Evolutionary conservation across 2,113 vertebrate genomes (phyloP).

Genomic region (Gasterosteus nipponicus): DNA sequence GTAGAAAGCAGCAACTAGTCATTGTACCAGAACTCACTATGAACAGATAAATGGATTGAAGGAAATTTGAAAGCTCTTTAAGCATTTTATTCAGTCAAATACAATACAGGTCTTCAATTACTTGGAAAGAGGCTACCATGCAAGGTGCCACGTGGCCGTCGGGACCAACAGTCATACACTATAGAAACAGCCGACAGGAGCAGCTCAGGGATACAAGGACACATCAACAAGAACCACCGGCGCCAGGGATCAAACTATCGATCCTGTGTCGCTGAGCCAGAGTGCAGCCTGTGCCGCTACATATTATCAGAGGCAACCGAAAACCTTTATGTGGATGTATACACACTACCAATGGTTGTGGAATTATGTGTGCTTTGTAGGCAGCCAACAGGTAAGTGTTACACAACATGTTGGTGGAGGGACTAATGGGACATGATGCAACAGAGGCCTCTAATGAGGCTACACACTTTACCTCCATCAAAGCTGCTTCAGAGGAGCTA

Average conservation of each 20-base stretch:
- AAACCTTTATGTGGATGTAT: background rate
- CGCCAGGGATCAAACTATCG: background rate
- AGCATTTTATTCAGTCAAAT: background rate
- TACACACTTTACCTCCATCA: too few relatives aligned
- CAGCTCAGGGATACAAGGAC: background rate
- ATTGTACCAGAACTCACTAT: background rate
- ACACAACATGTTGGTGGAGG: background rate
- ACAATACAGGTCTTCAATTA: background rate
- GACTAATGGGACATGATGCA: background rate
- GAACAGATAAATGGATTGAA: background rate
- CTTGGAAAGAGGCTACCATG: constrained; percentile 1
- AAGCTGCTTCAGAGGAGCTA: too few relatives aligned
- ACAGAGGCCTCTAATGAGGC: background rate
- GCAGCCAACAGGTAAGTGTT: background rate
- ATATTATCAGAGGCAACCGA: background rate
- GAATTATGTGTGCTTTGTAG: background rate
- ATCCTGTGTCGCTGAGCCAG: background rate
- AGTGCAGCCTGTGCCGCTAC: background rate
- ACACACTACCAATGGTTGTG: background rate
- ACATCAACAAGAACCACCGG: background rate
- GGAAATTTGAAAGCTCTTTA: background rate
- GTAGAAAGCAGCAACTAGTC: background rate
- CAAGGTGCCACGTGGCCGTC: background rate
- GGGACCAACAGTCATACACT: background rate
- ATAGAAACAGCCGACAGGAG: background rate